Evolutionary conservation across 1,140 invertebrate genomes (phyloP).

Genomic region (Eriocheir sinensis): DNA sequence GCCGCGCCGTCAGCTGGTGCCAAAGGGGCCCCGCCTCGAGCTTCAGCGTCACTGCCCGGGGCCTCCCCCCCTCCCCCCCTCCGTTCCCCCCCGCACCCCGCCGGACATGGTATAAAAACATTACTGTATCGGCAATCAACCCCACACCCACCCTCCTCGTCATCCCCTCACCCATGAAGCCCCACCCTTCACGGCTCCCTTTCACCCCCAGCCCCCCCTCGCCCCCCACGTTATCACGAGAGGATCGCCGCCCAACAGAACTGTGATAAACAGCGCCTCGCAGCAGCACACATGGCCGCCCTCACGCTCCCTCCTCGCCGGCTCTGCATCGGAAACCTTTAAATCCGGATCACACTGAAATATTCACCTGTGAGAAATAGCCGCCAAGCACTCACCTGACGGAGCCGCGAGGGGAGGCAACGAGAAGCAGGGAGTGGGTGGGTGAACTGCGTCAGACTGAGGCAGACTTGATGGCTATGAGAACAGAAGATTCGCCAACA

Average conservation of each 20-base stretch:
- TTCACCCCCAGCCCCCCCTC: too few relatives aligned
- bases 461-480: conserved; percentile 12
- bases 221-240: background rate
- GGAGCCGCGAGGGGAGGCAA: background rate
- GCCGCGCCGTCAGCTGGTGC: background rate
- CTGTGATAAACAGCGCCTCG: background rate
- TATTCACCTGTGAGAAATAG: conserved; percentile 7
- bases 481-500: background rate
- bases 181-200: background rate
- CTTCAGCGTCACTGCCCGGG: background rate
- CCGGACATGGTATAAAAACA: background rate
- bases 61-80: background rate
- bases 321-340: background rate
- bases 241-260: background rate
- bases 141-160: background rate
- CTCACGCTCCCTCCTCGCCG: background rate
- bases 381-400: background rate
- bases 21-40: background rate
- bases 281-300: background rate
- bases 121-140: conserved; percentile 4
- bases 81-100: background rate
- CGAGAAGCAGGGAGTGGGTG: background rate
- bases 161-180: background rate
- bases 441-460: background rate
- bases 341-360: background rate